Percentiles rank a stretch among this genome's conserved stretches.
Evolutionary conservation across 2,888 invertebrate genomes (phyloP).

Genomic region (Chelonus formosanus): DNA sequence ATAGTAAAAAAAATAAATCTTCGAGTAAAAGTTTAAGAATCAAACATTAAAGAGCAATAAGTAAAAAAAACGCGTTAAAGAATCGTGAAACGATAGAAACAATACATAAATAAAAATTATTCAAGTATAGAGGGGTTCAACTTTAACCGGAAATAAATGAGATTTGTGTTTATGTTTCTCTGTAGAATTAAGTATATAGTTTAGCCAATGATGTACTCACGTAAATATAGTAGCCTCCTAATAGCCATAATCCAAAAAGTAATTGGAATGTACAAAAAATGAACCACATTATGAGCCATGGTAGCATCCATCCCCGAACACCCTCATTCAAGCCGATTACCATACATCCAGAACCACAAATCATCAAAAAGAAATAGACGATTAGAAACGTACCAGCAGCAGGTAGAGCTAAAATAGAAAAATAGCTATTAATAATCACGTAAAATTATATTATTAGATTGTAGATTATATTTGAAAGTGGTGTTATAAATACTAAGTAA

Average conservation of each 20-base stretch:
- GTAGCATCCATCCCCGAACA: slow-evolving; percentile 82
- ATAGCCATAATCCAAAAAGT: slow-evolving; percentile 83
- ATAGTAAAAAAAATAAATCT: no score
- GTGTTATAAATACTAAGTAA: no score
- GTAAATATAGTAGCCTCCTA: slow-evolving; percentile 91
- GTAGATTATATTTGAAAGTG: background rate
- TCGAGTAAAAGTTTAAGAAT: no score
- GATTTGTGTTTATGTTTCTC: no score
- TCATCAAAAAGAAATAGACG: slow-evolving; percentile 69
- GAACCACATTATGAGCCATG: slow-evolving; percentile 79
- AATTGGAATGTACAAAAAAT: slow-evolving; percentile 79
- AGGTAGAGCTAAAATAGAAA: slow-evolving; percentile 72
- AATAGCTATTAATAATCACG: background rate
- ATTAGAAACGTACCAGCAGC: slow-evolving; percentile 75
- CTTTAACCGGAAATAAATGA: no score
- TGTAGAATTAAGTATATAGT: no score
- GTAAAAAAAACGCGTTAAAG: no score
- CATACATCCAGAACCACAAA: slow-evolving; percentile 71
- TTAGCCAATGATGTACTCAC: slow-evolving; percentile 69
- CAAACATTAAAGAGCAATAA: no score
- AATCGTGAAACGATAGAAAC: no score
- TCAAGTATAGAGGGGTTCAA: no score
- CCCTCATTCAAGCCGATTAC: slow-evolving; percentile 73
- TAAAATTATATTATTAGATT: background rate
- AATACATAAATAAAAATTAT: no score